Conservation (phyloP, 2,113 vertebrate genomes). For the Marcusenius ussheri region DNA sequence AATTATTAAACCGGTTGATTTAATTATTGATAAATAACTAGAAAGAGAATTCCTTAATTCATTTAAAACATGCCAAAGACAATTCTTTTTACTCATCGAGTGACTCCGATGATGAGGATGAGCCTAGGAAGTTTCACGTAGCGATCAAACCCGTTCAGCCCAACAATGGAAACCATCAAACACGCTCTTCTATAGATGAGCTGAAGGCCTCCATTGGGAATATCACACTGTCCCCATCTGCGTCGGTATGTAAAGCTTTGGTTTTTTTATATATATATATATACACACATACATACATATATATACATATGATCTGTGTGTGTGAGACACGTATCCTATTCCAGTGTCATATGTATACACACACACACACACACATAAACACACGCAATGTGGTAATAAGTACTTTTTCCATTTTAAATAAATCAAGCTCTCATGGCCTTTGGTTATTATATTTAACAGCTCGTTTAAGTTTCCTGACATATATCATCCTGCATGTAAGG, state of each 20-base stretch:
- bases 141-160: slow-evolving; percentile 91
- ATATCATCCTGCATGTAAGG: background rate
- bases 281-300: no score
- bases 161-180: slow-evolving; percentile 75
- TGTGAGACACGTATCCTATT: no score
- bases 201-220: slow-evolving; percentile 91
- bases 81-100: slow-evolving; percentile 92
- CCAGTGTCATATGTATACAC: background rate
- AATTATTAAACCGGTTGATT: background rate
- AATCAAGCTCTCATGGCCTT: background rate
- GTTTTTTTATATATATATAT: background rate
- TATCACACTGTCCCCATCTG: slow-evolving; percentile 82
- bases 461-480: background rate
- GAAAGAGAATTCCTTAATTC: slow-evolving; percentile 62
- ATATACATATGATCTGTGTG: background rate
- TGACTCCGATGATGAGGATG: slow-evolving; percentile 90
- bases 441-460: background rate
- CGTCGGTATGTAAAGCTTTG: slow-evolving; percentile 65
- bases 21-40: background rate
- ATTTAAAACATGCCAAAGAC: slow-evolving; percentile 85
- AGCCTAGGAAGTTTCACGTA: slow-evolving; percentile 85
- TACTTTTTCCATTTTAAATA: background rate
- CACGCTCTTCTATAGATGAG: slow-evolving; percentile 82
- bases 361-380: background rate
- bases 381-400: background rate